phyloP scores from a whole-genome alignment of 2,888 invertebrate species.

The Torymus auratus region DNA sequence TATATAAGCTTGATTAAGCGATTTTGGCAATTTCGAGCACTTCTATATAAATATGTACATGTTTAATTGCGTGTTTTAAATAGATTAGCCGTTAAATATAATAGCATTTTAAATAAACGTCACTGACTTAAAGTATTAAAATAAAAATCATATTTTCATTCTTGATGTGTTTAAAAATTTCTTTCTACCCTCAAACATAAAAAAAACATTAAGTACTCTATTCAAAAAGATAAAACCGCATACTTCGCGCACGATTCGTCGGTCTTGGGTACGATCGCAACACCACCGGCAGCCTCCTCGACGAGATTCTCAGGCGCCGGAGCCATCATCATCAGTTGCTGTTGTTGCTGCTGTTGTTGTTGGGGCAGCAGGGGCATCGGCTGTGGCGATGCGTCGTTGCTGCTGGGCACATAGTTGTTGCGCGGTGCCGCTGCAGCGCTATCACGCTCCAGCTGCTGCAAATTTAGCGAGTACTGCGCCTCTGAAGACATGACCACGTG shows the following conservation, averaged over 20 bases:
- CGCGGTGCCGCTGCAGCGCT: slow-evolving; percentile 57
- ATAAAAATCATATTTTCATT: background rate
- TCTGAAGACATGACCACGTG: slow-evolving; percentile 54
- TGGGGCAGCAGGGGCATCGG: no score
- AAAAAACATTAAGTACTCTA: no score
- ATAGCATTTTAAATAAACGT: no score
- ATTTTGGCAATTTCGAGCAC: no score
- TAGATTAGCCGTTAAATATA: no score
- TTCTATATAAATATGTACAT: no score
- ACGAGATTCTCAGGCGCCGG: background rate
- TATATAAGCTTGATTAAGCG: no score
- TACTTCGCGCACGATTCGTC: slow-evolving; percentile 27
- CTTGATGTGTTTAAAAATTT: no score
- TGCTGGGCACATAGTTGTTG: slow-evolving; percentile 68
- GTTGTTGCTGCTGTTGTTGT: slow-evolving; percentile 62
- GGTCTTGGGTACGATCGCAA: no score
- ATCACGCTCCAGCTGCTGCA: slow-evolving; percentile 36
- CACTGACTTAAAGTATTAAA: background rate
- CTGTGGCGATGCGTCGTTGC: slow-evolving; percentile 63
- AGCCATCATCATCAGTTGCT: background rate
- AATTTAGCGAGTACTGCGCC: slow-evolving; percentile 69
- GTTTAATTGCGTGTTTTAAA: no score
- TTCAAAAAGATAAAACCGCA: slow-evolving; percentile 14
- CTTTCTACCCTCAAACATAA: no score
- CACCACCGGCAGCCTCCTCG: background rate